Evolutionary conservation across 1,140 invertebrate genomes (phyloP).

Genomic region (Diploscapter pachys): DNA sequence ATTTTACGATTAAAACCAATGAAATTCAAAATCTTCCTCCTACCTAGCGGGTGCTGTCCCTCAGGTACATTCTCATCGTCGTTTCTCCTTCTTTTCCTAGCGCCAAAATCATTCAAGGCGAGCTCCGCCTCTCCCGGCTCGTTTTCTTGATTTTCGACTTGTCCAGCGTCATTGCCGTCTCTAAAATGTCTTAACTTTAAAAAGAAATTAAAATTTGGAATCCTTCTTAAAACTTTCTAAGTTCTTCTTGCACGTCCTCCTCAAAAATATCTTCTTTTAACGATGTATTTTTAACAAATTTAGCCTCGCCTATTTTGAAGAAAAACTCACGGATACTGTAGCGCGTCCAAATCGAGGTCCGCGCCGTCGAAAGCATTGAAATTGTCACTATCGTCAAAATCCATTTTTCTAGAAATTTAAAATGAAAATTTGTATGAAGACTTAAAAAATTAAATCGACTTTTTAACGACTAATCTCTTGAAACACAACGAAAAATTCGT

Average conservation of each 20-base stretch:
- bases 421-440: too few species aligned
- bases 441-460: too few species aligned
- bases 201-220: neutral
- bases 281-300: too few species aligned
- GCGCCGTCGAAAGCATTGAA: conserved; percentile 4
- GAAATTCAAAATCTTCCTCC: too few species aligned
- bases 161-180: neutral
- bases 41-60: too few species aligned
- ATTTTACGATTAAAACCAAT: too few species aligned
- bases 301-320: neutral
- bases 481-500: neutral
- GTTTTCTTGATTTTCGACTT: conserved; percentile 1
- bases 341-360: neutral
- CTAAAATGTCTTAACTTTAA: neutral
- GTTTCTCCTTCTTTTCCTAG: conserved; percentile 1
- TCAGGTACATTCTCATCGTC: too few species aligned
- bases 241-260: too few species aligned
- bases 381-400: neutral
- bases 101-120: conserved; percentile 3
- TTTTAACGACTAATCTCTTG: neutral
- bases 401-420: too few species aligned
- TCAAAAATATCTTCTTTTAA: too few species aligned
- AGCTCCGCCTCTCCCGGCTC: neutral
- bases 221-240: neutral
- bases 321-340: conserved; percentile 7